Evolutionary conservation across 92 coral and sea anemone species (phyloP).

Genomic region (Pocillopora grandis): DNA sequence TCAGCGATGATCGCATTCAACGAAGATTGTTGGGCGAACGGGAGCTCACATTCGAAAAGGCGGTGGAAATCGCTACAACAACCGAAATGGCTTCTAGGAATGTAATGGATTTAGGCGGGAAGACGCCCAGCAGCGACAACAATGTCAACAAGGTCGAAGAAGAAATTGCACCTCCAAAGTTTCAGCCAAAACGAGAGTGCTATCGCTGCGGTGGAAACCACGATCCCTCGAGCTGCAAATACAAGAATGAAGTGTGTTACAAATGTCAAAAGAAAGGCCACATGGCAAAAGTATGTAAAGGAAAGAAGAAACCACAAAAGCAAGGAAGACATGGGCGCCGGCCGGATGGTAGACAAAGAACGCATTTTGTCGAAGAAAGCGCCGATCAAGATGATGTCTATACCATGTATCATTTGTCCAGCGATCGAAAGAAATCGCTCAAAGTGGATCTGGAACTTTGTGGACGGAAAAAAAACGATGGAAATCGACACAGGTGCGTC

Average conservation of each 20-base stretch:
- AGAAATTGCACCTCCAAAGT: neutral
- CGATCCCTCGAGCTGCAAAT: slow-evolving; percentile 30
- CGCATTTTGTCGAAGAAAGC: slow-evolving; percentile 24
- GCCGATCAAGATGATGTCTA: slow-evolving; percentile 35
- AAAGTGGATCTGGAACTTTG: slow-evolving; percentile 43
- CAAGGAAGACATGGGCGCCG: slow-evolving; percentile 3
- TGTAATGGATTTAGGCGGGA: slow-evolving; percentile 29
- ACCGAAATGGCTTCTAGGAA: slow-evolving; percentile 37
- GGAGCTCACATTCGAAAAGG: slow-evolving; percentile 43
- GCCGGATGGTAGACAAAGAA: slow-evolving; percentile 10
- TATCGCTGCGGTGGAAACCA: slow-evolving; percentile 32
- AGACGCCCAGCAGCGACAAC: slow-evolving; percentile 29
- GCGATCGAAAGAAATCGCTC: slow-evolving; percentile 17
- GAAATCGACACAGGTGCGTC: slow-evolving; percentile 63
- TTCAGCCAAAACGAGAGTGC: neutral
- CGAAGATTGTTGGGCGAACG: slow-evolving; percentile 48
- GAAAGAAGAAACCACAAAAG: slow-evolving; percentile 25
- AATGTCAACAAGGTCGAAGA: slow-evolving; percentile 18
- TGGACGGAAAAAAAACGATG: slow-evolving; percentile 10
- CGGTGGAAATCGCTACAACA: slow-evolving; percentile 40
- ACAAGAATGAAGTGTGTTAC: slow-evolving; percentile 40
- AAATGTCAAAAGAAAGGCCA: slow-evolving; percentile 55
- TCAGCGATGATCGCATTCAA: slow-evolving; percentile 49
- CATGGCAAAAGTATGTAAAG: slow-evolving; percentile 29
- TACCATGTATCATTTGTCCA: slow-evolving; percentile 44